phyloP scores from a whole-genome alignment of 2,113 vertebrate species.

The Neodontobutis hainanensis region DNA sequence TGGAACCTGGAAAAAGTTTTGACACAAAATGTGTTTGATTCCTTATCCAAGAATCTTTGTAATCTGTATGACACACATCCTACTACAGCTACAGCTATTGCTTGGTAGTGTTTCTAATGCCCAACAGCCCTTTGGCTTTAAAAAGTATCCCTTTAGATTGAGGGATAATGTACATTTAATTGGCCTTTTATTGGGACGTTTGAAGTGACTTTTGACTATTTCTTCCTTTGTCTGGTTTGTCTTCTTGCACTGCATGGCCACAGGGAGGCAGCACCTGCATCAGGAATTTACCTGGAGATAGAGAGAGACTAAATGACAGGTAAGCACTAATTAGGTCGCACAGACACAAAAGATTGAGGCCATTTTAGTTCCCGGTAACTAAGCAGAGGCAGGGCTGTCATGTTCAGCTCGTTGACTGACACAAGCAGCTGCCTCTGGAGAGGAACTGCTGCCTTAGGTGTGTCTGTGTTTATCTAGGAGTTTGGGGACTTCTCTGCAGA shows the following conservation, averaged over 20 bases:
- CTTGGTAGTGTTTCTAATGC: too few species aligned
- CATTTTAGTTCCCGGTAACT: not conserved
- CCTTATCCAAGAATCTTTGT: too few species aligned
- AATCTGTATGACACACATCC: too few species aligned
- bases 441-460: conserved; percentile 33
- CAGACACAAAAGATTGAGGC: not conserved
- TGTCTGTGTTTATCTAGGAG: conserved; percentile 5
- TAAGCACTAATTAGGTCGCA: not conserved
- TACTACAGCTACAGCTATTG: too few species aligned
- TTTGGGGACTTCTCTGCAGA: conserved; percentile 1
- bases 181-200: too few species aligned
- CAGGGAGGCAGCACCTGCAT: conserved; percentile 76
- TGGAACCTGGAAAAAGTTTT: too few species aligned
- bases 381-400: conserved; percentile 18
- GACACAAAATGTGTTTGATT: too few species aligned
- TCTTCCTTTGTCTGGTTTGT: conserved; percentile 69
- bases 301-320: not conserved
- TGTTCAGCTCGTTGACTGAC: conserved; percentile 57
- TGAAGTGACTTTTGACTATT: not conserved
- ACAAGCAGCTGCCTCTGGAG: conserved; percentile 54
- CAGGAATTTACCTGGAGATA: conserved; percentile 71
- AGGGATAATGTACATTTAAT: too few species aligned
- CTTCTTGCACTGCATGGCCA: conserved; percentile 71
- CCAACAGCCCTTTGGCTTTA: too few species aligned
- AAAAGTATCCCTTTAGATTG: too few species aligned